These are phyloP conservation scores for Antechinus flavipes DNA, from an alignment of 2,113 vertebrate genomes.

Conservation along the genomic window DNA sequence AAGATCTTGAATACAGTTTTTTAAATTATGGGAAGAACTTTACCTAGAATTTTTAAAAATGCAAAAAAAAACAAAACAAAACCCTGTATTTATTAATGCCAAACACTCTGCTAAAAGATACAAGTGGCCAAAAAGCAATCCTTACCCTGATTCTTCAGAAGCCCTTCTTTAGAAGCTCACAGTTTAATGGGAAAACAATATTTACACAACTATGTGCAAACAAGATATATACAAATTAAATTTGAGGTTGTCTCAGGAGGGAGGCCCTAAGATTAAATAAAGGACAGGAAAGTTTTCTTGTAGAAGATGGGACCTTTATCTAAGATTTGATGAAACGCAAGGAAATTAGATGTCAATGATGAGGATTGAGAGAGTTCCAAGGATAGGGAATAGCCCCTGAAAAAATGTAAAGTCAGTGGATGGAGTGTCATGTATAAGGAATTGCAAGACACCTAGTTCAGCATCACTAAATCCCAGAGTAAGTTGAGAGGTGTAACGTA, in stretches of 20 bases:
- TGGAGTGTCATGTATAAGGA: neutral
- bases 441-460: neutral
- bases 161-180: neutral
- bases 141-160: neutral
- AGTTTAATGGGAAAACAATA: neutral
- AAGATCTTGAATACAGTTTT: neutral
- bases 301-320: neutral
- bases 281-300: neutral
- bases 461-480: neutral
- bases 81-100: neutral
- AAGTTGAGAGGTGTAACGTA: neutral
- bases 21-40: neutral
- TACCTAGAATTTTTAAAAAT: neutral
- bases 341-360: neutral
- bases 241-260: neutral
- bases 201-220: neutral
- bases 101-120: neutral
- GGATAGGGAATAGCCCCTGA: neutral
- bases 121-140: neutral
- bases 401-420: neutral
- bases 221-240: neutral
- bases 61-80: neutral
- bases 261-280: neutral
- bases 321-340: neutral
- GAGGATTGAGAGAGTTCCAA: neutral